phyloP scores from a whole-genome alignment of 2,888 invertebrate species.

The Notocelia uddmanniana region DNA sequence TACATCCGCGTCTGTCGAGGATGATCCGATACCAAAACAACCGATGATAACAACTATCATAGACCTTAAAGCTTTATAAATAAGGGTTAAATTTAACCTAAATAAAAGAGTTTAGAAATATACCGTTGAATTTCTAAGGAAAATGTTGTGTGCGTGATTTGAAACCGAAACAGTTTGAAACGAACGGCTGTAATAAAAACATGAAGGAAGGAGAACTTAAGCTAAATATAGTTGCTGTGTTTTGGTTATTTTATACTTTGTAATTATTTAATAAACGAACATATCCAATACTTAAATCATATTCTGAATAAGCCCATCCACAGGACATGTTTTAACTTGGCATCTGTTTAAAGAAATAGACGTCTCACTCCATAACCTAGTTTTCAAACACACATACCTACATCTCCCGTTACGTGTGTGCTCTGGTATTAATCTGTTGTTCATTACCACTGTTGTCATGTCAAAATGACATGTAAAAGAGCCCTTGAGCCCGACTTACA shows the following conservation, averaged over 20 bases:
- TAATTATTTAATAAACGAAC: not conserved
- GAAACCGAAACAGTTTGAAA: constrained; percentile 11
- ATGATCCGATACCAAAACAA: constrained; percentile 38
- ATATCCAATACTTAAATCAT: too few relatives aligned
- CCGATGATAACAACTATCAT: not conserved
- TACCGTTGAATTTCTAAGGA: constrained; percentile 18
- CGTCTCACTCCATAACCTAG: too few relatives aligned
- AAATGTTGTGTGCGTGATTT: constrained; percentile 30
- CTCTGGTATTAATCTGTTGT: too few relatives aligned
- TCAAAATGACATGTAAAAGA: too few relatives aligned
- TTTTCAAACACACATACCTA: too few relatives aligned
- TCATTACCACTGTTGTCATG: too few relatives aligned
- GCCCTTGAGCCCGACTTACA: too few relatives aligned
- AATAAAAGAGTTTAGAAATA: constrained; percentile 2
- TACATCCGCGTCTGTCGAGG: constrained; percentile 41
- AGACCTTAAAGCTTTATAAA: not conserved
- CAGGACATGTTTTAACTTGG: too few relatives aligned
- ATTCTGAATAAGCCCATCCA: too few relatives aligned
- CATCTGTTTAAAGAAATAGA: too few relatives aligned
- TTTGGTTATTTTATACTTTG: not conserved
- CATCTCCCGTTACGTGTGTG: too few relatives aligned
- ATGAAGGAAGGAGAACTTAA: not conserved
- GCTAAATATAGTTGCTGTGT: constrained; percentile 1
- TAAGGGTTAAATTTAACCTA: not conserved
- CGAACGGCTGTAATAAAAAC: not conserved